A percentile compares a stretch with the other conserved stretches of the same genome.
Conservation (phyloP, 2,797 vertebrate species). For the Falco rusticolus region DNA sequence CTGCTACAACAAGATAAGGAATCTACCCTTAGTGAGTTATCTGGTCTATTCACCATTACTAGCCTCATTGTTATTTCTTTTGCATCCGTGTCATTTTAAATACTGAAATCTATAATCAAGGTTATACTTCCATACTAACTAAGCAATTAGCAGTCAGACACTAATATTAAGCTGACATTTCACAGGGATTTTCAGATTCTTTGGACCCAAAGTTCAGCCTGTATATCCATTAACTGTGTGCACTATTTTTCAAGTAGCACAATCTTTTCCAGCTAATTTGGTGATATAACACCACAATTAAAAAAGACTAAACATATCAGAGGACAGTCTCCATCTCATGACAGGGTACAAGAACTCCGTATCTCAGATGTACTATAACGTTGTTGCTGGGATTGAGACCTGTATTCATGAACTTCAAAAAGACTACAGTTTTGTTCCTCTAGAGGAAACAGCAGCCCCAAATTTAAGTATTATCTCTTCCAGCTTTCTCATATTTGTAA, state of each 20-base stretch:
- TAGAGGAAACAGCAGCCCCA: not conserved
- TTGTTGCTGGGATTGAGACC: not conserved
- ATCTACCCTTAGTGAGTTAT: not conserved
- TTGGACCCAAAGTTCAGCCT: conserved; percentile 19
- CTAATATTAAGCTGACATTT: conserved; percentile 37
- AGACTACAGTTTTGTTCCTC: not conserved
- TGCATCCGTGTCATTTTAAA: conserved; percentile 17
- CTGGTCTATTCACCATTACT: not conserved
- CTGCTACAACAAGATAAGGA: not conserved
- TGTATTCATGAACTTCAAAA: not conserved
- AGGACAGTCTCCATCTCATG: not conserved
- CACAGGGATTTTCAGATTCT: not conserved
- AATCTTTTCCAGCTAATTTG: not conserved
- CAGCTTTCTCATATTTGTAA: not conserved
- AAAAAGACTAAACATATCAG: not conserved
- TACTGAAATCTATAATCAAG: conserved; percentile 20
- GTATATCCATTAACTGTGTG: not conserved
- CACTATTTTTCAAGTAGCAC: not conserved
- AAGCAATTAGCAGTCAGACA: conserved; percentile 18
- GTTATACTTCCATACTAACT: conserved; percentile 18
- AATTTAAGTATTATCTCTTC: not conserved
- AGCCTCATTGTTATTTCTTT: not conserved
- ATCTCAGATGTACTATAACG: not conserved
- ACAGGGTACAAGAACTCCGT: not conserved
- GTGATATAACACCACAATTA: not conserved